Conservation (phyloP, 1,140 invertebrate species). For the Aphaenogaster rudis region DNA sequence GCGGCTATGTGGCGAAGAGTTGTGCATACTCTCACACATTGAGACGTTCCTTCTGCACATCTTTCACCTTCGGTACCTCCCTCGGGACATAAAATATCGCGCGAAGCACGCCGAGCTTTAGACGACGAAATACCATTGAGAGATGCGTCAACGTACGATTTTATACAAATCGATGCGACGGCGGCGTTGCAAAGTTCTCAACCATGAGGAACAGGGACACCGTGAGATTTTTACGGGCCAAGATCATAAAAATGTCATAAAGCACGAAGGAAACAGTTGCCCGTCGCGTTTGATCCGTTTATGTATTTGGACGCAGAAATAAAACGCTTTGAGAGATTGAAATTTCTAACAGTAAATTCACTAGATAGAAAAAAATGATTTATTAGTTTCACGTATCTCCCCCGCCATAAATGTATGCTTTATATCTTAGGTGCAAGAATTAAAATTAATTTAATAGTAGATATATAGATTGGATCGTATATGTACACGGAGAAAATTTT, state of each 20-base stretch:
- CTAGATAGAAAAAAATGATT: background rate
- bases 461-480: background rate
- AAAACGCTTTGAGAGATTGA: conserved; percentile 32
- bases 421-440: background rate
- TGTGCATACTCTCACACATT: too few species aligned
- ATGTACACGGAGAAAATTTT: too few species aligned
- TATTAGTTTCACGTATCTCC: background rate
- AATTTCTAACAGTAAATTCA: background rate
- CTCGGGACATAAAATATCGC: conserved; percentile 41
- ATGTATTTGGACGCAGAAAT: conserved; percentile 28
- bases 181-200: conserved; percentile 1
- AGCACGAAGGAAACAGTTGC: conserved; percentile 31
- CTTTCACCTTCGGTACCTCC: conserved; percentile 20
- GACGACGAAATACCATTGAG: conserved; percentile 27
- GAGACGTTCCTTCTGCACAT: conserved; percentile 13
- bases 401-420: background rate
- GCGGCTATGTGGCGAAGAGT: background rate
- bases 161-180: conserved; percentile 56
- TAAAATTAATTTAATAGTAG: background rate
- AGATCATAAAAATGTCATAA: conserved; percentile 55
- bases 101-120: background rate
- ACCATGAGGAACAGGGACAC: background rate
- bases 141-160: conserved; percentile 30
- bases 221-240: conserved; percentile 42
- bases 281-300: conserved; percentile 40